Percentiles rank a stretch among this genome's conserved stretches.
These are phyloP conservation scores for Melanotaenia pygmaea DNA, from an alignment of 2,797 vertebrate species.

Conservation along the genomic window DNA sequence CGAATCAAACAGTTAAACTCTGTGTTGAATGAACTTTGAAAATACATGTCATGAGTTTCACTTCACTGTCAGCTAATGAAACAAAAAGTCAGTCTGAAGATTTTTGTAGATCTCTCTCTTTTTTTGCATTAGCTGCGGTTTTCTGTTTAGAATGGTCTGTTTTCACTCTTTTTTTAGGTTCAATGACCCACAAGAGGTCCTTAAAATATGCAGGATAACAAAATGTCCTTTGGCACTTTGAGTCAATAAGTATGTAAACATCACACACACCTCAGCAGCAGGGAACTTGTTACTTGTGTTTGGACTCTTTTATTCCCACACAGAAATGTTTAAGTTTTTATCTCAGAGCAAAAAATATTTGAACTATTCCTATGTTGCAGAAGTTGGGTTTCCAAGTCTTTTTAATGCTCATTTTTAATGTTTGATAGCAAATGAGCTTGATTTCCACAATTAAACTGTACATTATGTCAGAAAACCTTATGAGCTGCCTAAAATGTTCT, in stretches of 20 bases:
- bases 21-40: neutral
- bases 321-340: neutral
- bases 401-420: neutral
- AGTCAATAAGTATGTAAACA: neutral
- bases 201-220: conserved; percentile 30
- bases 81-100: neutral
- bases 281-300: neutral
- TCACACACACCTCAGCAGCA: neutral
- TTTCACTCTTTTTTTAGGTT: neutral
- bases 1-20: neutral
- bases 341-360: no score
- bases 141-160: conserved; percentile 4
- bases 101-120: neutral
- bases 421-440: neutral
- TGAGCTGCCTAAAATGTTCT: neutral
- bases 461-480: neutral
- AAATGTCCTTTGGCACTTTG: conserved; percentile 32
- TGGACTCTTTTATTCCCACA: neutral
- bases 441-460: neutral
- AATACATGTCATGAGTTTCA: neutral
- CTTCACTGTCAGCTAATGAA: neutral
- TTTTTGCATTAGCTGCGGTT: neutral
- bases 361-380: no score
- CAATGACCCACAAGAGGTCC: conserved; percentile 27
- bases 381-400: no score